These are phyloP conservation scores for Maccullochella peelii DNA, from an alignment of 2,113 vertebrate genomes.

Conservation along the genomic window DNA sequence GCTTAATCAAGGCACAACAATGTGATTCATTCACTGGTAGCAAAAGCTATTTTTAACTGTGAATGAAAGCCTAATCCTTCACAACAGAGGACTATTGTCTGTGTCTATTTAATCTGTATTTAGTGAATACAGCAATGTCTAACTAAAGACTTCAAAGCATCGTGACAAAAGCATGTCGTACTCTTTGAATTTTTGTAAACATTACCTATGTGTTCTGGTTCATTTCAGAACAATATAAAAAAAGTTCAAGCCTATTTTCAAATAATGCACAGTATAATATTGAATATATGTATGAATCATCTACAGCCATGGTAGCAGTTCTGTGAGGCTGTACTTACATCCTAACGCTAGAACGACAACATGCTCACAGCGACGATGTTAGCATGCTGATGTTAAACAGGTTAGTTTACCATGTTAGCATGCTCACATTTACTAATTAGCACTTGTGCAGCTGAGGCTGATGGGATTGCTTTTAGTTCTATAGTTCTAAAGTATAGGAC, in stretches of 20 bases:
- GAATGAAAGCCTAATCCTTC: conserved; percentile 31
- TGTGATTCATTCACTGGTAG: conserved; percentile 32
- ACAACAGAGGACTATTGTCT: conserved; percentile 34
- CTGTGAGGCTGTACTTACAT: neutral
- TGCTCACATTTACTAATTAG: neutral
- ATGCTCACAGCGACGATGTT: too few relatives aligned
- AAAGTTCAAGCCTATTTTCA: neutral
- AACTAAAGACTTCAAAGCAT: neutral
- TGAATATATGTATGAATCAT: neutral
- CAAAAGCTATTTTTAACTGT: conserved; percentile 38
- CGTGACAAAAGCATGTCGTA: neutral
- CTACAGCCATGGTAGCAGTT: neutral
- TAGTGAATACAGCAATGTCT: conserved; percentile 8
- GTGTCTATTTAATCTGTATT: conserved; percentile 24
- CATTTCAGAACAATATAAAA: neutral
- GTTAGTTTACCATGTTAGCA: neutral
- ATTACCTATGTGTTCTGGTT: neutral
- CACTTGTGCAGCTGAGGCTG: neutral
- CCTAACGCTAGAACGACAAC: neutral
- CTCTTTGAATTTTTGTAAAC: conserved; percentile 3
- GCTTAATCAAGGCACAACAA: conserved; percentile 20
- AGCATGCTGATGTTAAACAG: neutral
- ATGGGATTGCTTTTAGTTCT: too few relatives aligned
- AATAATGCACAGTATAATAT: neutral
- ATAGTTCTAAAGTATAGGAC: too few relatives aligned